Percentiles rank a stretch among this genome's conserved stretches.
phyloP scores from a whole-genome alignment of 2,113 vertebrate species.

The Cricetomys ansorgei region DNA sequence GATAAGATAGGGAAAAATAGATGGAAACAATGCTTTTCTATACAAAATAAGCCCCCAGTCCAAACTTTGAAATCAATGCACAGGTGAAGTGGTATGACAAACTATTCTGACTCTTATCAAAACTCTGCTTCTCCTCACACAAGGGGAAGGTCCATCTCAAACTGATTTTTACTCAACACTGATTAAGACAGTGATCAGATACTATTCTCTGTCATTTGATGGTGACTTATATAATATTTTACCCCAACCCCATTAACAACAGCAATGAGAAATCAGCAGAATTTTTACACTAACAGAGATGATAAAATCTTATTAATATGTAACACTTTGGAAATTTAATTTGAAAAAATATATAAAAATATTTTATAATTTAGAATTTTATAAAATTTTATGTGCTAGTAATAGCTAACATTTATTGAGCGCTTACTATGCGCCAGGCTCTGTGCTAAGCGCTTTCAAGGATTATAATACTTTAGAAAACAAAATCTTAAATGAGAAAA shows the following conservation, averaged over 20 bases:
- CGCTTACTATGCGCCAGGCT: constrained; percentile 79
- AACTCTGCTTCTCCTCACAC: constrained; percentile 16
- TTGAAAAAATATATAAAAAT: constrained; percentile 35
- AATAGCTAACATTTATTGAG: constrained; percentile 79
- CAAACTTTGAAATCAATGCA: not conserved
- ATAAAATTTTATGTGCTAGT: constrained; percentile 44
- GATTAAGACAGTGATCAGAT: not conserved
- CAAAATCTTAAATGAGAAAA: constrained; percentile 33
- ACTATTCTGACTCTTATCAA: not conserved
- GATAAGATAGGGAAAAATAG: not conserved
- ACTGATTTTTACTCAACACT: constrained; percentile 40
- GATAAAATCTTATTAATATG: constrained; percentile 56
- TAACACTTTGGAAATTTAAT: constrained; percentile 52
- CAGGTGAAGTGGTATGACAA: constrained; percentile 52
- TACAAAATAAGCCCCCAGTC: not conserved
- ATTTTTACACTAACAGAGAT: constrained; percentile 36
- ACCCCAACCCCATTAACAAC: not conserved
- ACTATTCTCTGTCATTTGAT: constrained; percentile 2
- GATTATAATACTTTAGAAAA: constrained; percentile 47
- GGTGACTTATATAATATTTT: constrained; percentile 38
- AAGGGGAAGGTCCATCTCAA: constrained; percentile 35
- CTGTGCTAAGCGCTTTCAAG: constrained; percentile 70
- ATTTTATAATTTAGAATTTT: constrained; percentile 55
- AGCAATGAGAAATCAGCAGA: constrained; percentile 28
- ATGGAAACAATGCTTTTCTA: constrained; percentile 15